Conservation (phyloP, 2,113 vertebrate genomes). For the Amblyornis subalaris region DNA sequence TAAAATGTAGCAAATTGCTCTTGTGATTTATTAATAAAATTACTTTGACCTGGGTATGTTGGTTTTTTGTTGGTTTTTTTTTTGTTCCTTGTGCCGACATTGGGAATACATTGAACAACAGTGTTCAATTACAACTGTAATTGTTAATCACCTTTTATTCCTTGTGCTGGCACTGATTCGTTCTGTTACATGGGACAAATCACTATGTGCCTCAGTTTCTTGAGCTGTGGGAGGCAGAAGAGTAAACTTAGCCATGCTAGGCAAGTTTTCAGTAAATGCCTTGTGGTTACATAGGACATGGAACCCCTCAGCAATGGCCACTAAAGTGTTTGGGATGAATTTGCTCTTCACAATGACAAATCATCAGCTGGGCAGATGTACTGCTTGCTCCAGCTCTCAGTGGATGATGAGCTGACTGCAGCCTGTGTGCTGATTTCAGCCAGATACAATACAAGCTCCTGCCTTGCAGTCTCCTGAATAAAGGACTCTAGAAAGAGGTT, state of each 20-base stretch:
- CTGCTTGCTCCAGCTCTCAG: background rate
- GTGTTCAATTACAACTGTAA: background rate
- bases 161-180: background rate
- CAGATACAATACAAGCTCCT: background rate
- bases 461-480: background rate
- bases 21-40: constrained; percentile 35
- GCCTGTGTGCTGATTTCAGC: background rate
- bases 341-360: background rate
- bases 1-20: background rate
- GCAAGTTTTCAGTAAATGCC: background rate
- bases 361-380: no score
- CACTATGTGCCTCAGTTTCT: background rate
- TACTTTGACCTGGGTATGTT: background rate
- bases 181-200: background rate
- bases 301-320: background rate
- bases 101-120: background rate
- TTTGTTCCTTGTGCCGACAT: background rate
- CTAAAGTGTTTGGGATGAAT: background rate
- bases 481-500: background rate
- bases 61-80: background rate
- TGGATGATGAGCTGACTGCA: background rate
- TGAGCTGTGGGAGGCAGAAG: background rate
- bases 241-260: background rate
- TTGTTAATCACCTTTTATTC: background rate
- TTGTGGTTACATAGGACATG: background rate